Evolutionary conservation across 2,888 invertebrate species (phyloP), one percentile per base, ranked within the genome.

Genomic region (Stenoptilia bipunctidactyla): DNA sequence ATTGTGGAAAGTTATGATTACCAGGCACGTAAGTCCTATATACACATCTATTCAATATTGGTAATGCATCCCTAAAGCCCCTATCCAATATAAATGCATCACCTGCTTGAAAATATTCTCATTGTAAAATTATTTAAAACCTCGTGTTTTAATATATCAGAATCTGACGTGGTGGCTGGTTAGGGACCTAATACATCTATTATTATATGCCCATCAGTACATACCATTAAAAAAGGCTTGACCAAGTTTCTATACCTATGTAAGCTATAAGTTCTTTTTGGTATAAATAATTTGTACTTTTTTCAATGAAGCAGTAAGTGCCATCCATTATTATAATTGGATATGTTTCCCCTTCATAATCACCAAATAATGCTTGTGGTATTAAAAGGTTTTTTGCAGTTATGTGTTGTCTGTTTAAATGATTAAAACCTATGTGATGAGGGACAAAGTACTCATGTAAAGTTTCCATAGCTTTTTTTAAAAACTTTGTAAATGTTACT

Each of bases 211-310:
- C n/a, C n/a, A n/a, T n/a, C n/a, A n/a, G n/a, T n/a, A n/a, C 39
- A 51, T 43, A 47, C 45, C 13, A 54, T 43, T 38, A 54, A 14
- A 46, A 53, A 50, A 13, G 50, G 49, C 45, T 53, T 53, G 13
- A 49, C 4, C 1, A 50, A 30, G 33, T 52, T 55, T 12, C 44
- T 43, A 37, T 42, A 50, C 41, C 51, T 53, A 33, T 50, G 51
- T 10, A 46, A 15, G 34, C 47, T 49, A 27, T 49, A 51, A 13
- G 46, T 46, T 13, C 41, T 35, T 36, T 43, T 42, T 49, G 43
- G 38, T 45, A 49, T 13, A 39, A 39, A 38, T 42, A 48, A 27
- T 48, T 51, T 2, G 37, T 25, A 37, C 27, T 25, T 13, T 37
- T 37, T 37, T 37, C 27, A 5, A 37, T 25, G 12, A 43, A 44